Conservation (phyloP, 2,888 invertebrate genomes). For the Ametastegia equiseti region DNA sequence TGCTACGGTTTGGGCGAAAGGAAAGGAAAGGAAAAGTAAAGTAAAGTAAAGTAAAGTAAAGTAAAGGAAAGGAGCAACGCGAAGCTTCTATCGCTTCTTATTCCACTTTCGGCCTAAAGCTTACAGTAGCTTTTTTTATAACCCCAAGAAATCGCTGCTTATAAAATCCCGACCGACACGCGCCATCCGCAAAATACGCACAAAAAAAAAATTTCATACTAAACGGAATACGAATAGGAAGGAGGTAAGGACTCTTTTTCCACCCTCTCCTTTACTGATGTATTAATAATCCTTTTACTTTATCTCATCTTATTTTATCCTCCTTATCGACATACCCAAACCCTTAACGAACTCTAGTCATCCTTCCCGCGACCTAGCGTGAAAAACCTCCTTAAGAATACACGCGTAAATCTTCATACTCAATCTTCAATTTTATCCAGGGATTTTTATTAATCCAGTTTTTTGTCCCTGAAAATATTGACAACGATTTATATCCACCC, state of each 20-base stretch:
- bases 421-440: not conserved
- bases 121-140: conserved; percentile 35
- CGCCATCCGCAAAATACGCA: not conserved
- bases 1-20: no score
- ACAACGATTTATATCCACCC: conserved; percentile 35
- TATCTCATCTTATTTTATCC: not conserved
- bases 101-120: conserved; percentile 36
- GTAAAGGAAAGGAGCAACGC: no score
- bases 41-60: no score
- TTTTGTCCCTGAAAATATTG: conserved; percentile 19
- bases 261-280: not conserved
- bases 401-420: no score
- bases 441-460: conserved; percentile 2
- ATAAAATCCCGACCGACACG: conserved; percentile 1
- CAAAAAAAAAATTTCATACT: not conserved
- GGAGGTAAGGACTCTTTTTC: no score
- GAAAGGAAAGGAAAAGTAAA: no score
- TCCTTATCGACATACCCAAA: not conserved
- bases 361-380: not conserved
- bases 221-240: no score
- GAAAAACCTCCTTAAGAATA: not conserved
- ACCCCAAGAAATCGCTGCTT: conserved; percentile 42
- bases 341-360: not conserved
- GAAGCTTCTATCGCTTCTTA: not conserved
- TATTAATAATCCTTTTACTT: conserved; percentile 21